A percentile compares a stretch with the other conserved stretches of the same genome.
These are phyloP conservation scores for Puntigrus tetrazona DNA, from an alignment of 2,113 vertebrate genomes.

Conservation along the genomic window DNA sequence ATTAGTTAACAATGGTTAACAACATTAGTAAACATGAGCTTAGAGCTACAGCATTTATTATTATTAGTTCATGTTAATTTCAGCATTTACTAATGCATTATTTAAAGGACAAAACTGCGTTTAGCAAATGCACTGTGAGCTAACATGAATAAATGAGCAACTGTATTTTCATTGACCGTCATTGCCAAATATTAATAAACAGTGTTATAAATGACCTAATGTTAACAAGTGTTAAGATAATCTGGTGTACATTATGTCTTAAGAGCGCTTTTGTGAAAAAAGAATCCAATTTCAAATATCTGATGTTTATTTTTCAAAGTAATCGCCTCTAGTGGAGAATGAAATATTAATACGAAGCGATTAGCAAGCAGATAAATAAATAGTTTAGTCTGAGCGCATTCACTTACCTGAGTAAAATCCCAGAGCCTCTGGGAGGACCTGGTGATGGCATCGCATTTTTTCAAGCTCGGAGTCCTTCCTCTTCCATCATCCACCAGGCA, in stretches of 20 bases:
- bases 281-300: neutral
- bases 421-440: constrained; percentile 88
- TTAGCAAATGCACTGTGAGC: no score
- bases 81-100: no score
- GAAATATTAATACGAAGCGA: neutral
- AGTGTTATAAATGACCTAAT: no score
- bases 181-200: no score
- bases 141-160: no score
- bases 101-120: no score
- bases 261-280: neutral
- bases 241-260: neutral
- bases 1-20: no score
- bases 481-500: constrained; percentile 91
- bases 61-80: no score
- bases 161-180: no score
- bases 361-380: neutral
- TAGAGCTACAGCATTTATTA: no score
- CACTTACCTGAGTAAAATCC: constrained; percentile 95
- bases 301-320: neutral
- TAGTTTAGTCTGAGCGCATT: neutral
- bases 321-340: neutral
- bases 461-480: constrained; percentile 84
- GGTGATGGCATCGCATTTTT: constrained; percentile 85
- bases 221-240: no score
- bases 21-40: no score